Evolutionary conservation across 2,113 vertebrate genomes (phyloP), one percentile per base, ranked within the genome.

Genomic region (Mesembrinibis cayennensis): DNA sequence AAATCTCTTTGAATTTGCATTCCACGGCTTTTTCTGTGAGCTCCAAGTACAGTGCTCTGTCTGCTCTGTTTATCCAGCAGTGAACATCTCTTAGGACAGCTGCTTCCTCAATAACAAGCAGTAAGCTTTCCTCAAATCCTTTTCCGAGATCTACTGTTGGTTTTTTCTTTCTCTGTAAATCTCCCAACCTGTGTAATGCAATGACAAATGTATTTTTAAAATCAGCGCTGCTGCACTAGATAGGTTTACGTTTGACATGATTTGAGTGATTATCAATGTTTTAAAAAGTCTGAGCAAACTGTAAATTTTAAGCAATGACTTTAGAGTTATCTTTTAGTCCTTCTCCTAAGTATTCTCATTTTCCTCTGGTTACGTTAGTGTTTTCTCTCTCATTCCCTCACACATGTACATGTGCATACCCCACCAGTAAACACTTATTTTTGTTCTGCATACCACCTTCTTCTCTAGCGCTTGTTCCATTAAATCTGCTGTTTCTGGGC

Each of bases 351-450:
- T 65, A 21, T 63, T 87, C 21, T 82, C 7, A 20, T 70, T 82
- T 69, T 50, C 32, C 23, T 77, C 11, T 52, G 12, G 26, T 18
- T 56, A 38, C 3, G 10, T 50, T 82, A 36, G 17, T n/a, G 50
- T 76, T 69, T 67, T 76, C 18, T 65, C 16, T n/a, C 44, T 36
- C 29, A 50, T 3, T 50, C 13, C 26, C 23, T 15, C 29, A 7
- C 12, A 18, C 8, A 26, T 13, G 5, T 6, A 26, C 9, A 8
- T 38, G 15, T 0, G 1, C 10, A 1, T 40, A 26, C 14, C 23
- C 29, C 13, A 13, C 32, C 45, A 47, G 7, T 76, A 63, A 77
- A 38, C 26, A 36, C 21, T 62, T 36, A 4, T 1, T 45, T 80
- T 45, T 76, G 26, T 30, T 72, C 42, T 53, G 58, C 23, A 5